These are phyloP conservation scores for Chloropsis cyanopogon DNA, from an alignment of 2,113 vertebrate genomes.

Conservation along the genomic window DNA sequence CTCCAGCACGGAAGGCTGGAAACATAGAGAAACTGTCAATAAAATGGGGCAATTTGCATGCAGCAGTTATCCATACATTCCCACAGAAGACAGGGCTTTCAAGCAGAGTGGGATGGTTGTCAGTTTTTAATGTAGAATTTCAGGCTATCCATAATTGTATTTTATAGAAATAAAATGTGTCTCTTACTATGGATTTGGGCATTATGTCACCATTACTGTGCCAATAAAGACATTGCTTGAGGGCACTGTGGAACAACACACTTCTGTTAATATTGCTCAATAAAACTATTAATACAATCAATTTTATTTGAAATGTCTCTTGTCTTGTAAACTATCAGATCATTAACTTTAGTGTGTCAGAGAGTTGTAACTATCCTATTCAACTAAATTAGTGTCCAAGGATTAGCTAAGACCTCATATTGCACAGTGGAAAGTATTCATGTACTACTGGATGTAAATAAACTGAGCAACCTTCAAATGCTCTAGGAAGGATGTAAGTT, in stretches of 20 bases:
- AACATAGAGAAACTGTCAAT: not conserved
- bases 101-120: not conserved
- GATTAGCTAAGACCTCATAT: slow-evolving; percentile 49
- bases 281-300: slow-evolving; percentile 69
- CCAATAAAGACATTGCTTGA: slow-evolving; percentile 48
- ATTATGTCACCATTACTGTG: slow-evolving; percentile 33
- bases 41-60: not conserved
- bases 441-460: slow-evolving; percentile 27
- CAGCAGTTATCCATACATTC: not conserved
- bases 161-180: slow-evolving; percentile 32
- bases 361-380: slow-evolving; percentile 41
- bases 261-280: slow-evolving; percentile 54
- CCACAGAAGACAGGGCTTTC: not conserved
- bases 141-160: not conserved
- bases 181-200: slow-evolving; percentile 31
- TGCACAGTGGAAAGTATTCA: slow-evolving; percentile 17
- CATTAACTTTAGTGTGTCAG: slow-evolving; percentile 67
- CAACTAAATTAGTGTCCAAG: slow-evolving; percentile 52
- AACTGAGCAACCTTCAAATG: slow-evolving; percentile 20
- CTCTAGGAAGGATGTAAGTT: not conserved
- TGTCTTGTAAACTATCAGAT: slow-evolving; percentile 62
- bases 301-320: slow-evolving; percentile 64
- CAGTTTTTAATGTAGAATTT: not conserved
- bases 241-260: slow-evolving; percentile 21
- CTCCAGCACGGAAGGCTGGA: not conserved